Percentiles rank a stretch among this genome's conserved stretches.
These are phyloP conservation scores for Brachystomella parvula DNA, from an alignment of 1,140 invertebrate species.

Conservation along the genomic window DNA sequence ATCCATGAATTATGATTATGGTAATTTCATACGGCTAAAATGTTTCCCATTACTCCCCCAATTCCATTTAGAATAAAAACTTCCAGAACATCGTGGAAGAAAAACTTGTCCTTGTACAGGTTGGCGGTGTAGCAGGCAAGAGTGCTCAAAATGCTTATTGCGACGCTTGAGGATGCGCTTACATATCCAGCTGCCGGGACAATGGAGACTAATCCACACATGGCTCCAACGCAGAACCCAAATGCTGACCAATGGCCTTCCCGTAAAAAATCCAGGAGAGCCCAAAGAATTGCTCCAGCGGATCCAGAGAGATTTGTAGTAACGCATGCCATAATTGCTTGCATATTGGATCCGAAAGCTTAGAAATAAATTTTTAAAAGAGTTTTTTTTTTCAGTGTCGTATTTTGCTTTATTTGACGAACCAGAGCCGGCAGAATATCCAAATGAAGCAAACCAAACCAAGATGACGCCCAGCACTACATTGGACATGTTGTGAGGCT, in stretches of 20 bases:
- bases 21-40: slow-evolving; percentile 2
- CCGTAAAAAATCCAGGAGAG: not conserved
- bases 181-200: slow-evolving; percentile 8
- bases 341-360: not conserved
- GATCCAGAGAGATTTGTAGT: slow-evolving; percentile 7
- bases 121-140: not conserved
- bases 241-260: not conserved
- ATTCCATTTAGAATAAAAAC: slow-evolving; percentile 17
- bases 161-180: not conserved
- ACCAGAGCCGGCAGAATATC: slow-evolving; percentile 8
- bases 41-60: slow-evolving; percentile 8
- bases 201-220: not conserved
- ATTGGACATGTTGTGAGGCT: slow-evolving; percentile 14
- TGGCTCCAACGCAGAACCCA: slow-evolving; percentile 15
- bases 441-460: slow-evolving; percentile 16
- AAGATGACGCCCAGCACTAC: slow-evolving; percentile 9
- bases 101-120: not conserved
- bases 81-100: slow-evolving; percentile 11
- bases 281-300: slow-evolving; percentile 6
- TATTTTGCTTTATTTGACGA: too few relatives aligned
- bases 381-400: too few relatives aligned
- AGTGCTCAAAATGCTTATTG: not conserved
- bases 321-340: not conserved
- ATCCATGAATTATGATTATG: not conserved
- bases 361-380: too few relatives aligned